Percentiles rank a stretch among this genome's conserved stretches.
Conservation (phyloP, 2,113 vertebrate species). For the Clupea harengus region DNA sequence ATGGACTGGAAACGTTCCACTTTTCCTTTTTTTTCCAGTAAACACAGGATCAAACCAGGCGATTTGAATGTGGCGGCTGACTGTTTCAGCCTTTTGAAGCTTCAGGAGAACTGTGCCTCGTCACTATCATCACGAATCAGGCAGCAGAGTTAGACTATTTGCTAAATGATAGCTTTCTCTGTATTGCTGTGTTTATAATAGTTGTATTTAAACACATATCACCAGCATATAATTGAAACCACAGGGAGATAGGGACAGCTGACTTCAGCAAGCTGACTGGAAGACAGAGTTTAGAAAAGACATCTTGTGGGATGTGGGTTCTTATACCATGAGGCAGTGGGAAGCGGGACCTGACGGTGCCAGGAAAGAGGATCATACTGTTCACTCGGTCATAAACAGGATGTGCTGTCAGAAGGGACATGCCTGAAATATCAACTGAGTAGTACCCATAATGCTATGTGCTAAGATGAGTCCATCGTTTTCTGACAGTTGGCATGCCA, state of each 20-base stretch:
- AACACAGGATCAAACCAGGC: not conserved
- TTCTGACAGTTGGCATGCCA: not conserved
- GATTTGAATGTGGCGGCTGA: not conserved
- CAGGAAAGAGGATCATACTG: slow-evolving; percentile 19
- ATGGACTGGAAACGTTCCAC: not conserved
- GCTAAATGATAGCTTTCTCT: not conserved
- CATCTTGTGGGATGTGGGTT: slow-evolving; percentile 27
- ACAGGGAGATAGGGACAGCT: not conserved
- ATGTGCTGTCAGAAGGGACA: slow-evolving; percentile 28
- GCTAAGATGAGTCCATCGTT: not conserved
- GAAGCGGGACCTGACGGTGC: slow-evolving; percentile 10
- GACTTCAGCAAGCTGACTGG: not conserved
- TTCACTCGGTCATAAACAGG: slow-evolving; percentile 39
- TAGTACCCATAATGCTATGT: not conserved
- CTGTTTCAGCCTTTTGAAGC: not conserved
- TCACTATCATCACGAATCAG: not conserved
- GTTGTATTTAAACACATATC: not conserved
- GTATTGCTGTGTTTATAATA: not conserved
- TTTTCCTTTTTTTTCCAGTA: not conserved
- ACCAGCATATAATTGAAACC: not conserved
- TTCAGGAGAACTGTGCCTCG: not conserved
- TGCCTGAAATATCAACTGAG: slow-evolving; percentile 26
- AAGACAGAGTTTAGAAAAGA: slow-evolving; percentile 3
- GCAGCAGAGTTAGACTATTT: not conserved
- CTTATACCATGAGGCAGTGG: slow-evolving; percentile 16